Conservation (phyloP, 37 sponge, comb jelly and placozoan species). For the Aplysina aerophoba region DNA sequence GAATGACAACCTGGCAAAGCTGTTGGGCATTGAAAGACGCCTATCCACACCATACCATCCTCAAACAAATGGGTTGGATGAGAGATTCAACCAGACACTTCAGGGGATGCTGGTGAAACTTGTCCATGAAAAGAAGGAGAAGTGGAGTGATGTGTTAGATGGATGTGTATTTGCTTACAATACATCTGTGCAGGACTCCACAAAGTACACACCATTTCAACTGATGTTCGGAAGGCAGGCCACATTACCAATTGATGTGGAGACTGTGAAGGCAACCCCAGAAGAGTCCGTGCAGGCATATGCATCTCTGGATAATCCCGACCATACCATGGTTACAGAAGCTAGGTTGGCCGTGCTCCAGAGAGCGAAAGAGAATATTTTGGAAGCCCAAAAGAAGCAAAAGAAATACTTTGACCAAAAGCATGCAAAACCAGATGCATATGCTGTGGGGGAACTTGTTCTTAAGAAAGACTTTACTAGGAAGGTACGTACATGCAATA, state of each 20-base stretch:
- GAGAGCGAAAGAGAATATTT: slow-evolving; percentile 69
- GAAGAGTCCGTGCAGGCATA: slow-evolving; percentile 27
- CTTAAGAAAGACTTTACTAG: no score
- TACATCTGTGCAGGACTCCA: slow-evolving; percentile 73
- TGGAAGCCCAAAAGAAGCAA: slow-evolving; percentile 70
- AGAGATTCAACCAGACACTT: slow-evolving; percentile 71
- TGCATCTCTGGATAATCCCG: slow-evolving; percentile 3
- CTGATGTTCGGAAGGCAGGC: slow-evolving; percentile 73
- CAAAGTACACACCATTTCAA: slow-evolving; percentile 71
- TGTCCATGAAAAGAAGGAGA: slow-evolving; percentile 41
- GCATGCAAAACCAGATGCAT: slow-evolving; percentile 53
- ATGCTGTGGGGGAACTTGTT: slow-evolving; percentile 32
- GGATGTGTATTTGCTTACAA: slow-evolving; percentile 83
- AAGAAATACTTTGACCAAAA: slow-evolving; percentile 70
- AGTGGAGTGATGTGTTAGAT: slow-evolving; percentile 56
- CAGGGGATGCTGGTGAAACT: slow-evolving; percentile 77
- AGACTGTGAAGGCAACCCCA: slow-evolving; percentile 27
- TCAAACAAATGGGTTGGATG: slow-evolving; percentile 76
- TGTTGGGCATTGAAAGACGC: slow-evolving; percentile 2
- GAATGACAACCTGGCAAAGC: not conserved
- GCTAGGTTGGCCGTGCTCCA: slow-evolving; percentile 29
- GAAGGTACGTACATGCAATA: no score
- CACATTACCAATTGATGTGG: slow-evolving; percentile 64
- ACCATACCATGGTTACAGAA: not conserved
- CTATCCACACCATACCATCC: slow-evolving; percentile 16